Evolutionary conservation across 2,113 vertebrate species (phyloP).

Genomic region (Turnix velox): DNA sequence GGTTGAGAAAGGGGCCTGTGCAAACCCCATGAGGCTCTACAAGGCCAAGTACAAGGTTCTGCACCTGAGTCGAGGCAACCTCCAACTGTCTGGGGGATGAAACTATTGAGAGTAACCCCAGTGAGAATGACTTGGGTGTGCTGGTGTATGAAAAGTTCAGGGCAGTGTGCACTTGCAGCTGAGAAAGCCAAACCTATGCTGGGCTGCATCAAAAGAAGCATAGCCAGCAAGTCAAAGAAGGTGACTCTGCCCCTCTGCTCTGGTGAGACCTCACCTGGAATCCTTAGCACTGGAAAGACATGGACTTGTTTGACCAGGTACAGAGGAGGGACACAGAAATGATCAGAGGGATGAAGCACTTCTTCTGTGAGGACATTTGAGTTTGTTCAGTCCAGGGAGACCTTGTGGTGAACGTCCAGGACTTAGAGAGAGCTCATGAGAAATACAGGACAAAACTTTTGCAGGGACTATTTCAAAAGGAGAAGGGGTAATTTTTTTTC

Average conservation of each 20-base stretch:
- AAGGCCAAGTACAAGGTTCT: neutral
- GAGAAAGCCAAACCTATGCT: neutral
- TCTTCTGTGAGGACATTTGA: neutral
- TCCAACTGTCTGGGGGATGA: neutral
- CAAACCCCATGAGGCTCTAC: neutral
- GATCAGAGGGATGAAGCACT: neutral
- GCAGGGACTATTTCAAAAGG: neutral
- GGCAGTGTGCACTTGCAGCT: neutral
- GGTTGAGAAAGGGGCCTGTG: neutral
- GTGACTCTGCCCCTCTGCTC: neutral
- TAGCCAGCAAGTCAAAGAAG: neutral
- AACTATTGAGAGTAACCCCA: neutral
- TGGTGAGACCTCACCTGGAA: neutral
- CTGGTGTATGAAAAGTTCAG: neutral
- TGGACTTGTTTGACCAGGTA: neutral
- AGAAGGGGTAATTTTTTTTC: neutral
- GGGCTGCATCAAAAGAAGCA: neutral
- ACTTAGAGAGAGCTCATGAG: no score
- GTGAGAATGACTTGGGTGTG: neutral
- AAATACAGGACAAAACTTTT: neutral
- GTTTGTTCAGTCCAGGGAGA: rapidly evolving
- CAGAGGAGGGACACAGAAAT: neutral
- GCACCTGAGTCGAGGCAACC: neutral
- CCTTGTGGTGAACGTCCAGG: rapidly evolving
- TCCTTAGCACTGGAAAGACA: neutral